Evolutionary conservation across 2,113 vertebrate genomes (phyloP).

Genomic region (Catharus minimus): DNA sequence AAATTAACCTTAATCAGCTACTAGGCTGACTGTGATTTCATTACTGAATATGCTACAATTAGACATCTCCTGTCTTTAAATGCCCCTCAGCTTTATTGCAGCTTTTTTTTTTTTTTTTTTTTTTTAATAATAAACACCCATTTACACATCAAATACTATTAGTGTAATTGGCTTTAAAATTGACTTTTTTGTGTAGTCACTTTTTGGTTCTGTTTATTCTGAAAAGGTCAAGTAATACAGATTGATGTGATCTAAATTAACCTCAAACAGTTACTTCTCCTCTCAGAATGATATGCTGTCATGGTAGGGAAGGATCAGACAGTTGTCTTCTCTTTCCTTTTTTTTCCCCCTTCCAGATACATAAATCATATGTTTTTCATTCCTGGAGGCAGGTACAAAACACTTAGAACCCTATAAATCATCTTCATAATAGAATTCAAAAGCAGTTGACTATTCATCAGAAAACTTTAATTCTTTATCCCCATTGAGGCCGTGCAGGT

Average conservation of each 20-base stretch:
- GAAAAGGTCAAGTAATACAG: conserved; percentile 70
- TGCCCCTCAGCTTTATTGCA: conserved; percentile 62
- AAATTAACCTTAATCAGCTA: conserved; percentile 86
- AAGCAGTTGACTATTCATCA: not conserved
- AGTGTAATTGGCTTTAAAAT: conserved; percentile 59
- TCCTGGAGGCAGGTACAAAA: conserved; percentile 11
- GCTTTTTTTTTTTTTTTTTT: not conserved
- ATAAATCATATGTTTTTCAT: conserved; percentile 12
- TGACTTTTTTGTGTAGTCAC: conserved; percentile 70
- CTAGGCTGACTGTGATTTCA: conserved; percentile 76
- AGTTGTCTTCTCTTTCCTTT: not conserved
- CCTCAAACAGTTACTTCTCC: conserved; percentile 51
- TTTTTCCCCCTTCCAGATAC: not conserved
- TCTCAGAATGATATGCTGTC: conserved; percentile 39
- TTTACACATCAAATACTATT: conserved; percentile 70
- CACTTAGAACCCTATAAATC: not conserved
- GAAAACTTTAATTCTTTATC: not conserved
- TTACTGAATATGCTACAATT: conserved; percentile 75
- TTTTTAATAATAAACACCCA: conserved; percentile 68
- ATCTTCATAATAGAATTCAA: not conserved
- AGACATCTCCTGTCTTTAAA: conserved; percentile 72
- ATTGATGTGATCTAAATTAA: conserved; percentile 67
- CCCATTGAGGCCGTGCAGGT: not conserved
- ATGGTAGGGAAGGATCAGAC: not conserved
- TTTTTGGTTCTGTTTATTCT: conserved; percentile 65